Base-by-base conservation (phyloP, 2,888 invertebrate genomes). In the Erpobdella octoculata region DNA sequence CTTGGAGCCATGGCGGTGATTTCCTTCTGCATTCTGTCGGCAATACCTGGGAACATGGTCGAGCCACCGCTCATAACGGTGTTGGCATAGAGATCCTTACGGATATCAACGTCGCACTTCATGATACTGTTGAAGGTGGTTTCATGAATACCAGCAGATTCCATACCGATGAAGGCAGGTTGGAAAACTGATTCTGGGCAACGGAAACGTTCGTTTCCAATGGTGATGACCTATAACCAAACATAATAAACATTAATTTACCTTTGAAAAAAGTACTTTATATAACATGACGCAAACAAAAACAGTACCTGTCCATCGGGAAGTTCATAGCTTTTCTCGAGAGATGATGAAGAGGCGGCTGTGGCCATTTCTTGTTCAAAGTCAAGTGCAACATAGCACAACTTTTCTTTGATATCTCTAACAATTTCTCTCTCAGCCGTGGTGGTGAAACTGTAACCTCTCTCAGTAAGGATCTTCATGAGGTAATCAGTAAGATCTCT, bases 21-120 rank as follows among this genome's bases (percentile, higher is more conserved):
- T 87, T 94, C 94, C 86, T 93, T 94, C 86, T 94, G 93, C 93
- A 94, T 93, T 80, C 94, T 88, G 86, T 94, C 94, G 79, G 93
- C 93, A 84, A 94, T 93, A 87, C 94, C 90, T 76, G 93, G 93
- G 86, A 91, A 94, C 93, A 94, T 94, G 85, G 93, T 93, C 86
- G 92, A 92, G 81, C 93, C 93, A 78, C 92, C 92, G 76, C 92
- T 92, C 80, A 92, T 87, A 84, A 92, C 92, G 78, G 90, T 83
- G 79, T 84, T 84, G 74, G 81, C 92, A 72, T 81, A 81, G 78
- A 82, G 76, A 76, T 81, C 81, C 76, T 80, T 81, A 75, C 81
- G 78, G 76, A 82, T 81, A 75, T 81, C 81, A 36, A 79, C 79
- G 73, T 83, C 82, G 74, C 82, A 81, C 76, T 80, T 80, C 79